A percentile compares a stretch with the other conserved stretches of the same genome.
These are phyloP conservation scores for Adelosebastes latens DNA, from an alignment of 2,797 vertebrate species.

Conservation along the genomic window DNA sequence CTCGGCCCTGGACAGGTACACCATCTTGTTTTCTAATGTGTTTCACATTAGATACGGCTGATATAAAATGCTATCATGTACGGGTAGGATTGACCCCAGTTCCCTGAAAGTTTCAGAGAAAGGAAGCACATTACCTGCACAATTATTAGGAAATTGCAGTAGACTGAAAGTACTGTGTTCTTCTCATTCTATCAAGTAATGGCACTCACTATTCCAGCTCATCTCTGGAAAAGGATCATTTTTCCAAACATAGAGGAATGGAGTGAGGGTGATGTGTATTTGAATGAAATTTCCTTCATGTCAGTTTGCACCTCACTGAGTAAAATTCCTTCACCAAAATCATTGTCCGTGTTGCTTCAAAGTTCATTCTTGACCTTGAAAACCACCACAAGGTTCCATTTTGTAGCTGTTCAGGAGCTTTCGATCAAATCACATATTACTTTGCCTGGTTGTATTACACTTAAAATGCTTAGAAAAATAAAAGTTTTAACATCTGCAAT, in stretches of 20 bases:
- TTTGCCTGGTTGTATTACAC: too few species aligned
- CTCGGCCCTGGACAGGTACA: slow-evolving; percentile 88
- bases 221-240: not conserved
- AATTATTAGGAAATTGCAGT: not conserved
- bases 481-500: not conserved
- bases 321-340: too few species aligned
- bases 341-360: too few species aligned
- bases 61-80: not conserved
- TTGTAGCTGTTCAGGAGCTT: too few species aligned
- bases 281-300: not conserved
- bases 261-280: not conserved
- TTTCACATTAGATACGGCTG: not conserved
- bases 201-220: not conserved
- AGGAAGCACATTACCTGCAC: not conserved
- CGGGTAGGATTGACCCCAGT: not conserved
- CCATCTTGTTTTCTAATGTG: not conserved
- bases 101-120: not conserved
- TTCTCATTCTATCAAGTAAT: not conserved
- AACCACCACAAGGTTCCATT: too few species aligned
- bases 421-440: too few species aligned
- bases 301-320: not conserved
- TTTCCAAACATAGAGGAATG: not conserved
- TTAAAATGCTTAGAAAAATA: too few species aligned
- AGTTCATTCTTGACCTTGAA: too few species aligned
- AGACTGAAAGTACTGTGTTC: not conserved